Conservation (phyloP, 1,140 invertebrate genomes). For the Globodera rostochiensis region DNA sequence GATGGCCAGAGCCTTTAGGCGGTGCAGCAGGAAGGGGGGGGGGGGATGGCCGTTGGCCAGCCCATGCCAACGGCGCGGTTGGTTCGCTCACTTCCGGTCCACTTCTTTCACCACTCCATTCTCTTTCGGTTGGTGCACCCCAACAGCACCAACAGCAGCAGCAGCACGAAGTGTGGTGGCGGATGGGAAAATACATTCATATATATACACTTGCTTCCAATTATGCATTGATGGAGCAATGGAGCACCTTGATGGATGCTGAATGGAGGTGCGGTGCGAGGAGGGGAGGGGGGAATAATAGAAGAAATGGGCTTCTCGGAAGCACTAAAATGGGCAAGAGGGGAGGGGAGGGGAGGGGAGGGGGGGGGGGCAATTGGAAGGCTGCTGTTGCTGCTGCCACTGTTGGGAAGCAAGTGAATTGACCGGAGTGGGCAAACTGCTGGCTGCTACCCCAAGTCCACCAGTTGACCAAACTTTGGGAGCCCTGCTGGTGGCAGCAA, state of each 20-base stretch:
- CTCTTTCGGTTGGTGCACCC: too few relatives aligned
- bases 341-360: neutral
- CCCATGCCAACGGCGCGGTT: neutral
- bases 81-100: neutral
- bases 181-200: neutral
- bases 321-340: neutral
- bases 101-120: neutral
- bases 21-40: too few relatives aligned
- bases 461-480: neutral
- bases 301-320: neutral
- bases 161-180: neutral
- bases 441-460: too few relatives aligned
- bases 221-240: neutral
- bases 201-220: too few relatives aligned
- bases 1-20: neutral
- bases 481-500: too few relatives aligned
- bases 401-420: neutral
- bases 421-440: neutral
- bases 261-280: neutral
- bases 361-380: neutral
- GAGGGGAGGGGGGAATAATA: too few relatives aligned
- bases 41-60: neutral
- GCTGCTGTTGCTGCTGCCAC: too few relatives aligned
- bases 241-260: neutral
- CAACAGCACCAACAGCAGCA: neutral